phyloP scores from a whole-genome alignment of 1,140 invertebrate genomes.

The Orussus abietinus region DNA sequence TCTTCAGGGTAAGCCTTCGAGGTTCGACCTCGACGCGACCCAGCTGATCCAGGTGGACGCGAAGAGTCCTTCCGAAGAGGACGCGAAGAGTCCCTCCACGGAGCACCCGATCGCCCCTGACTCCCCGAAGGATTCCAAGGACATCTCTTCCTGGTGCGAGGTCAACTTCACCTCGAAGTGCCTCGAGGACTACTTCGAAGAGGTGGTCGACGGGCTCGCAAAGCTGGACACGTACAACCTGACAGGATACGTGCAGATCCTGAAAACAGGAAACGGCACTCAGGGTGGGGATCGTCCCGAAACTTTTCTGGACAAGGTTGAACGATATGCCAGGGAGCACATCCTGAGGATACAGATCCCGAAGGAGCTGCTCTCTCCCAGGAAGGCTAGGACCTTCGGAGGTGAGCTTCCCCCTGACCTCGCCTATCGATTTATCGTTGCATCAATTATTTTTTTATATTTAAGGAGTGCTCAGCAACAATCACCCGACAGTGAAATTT shows the following conservation, averaged over 20 bases:
- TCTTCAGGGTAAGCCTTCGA: conserved; percentile 35
- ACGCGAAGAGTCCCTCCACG: conserved; percentile 20
- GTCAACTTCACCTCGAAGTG: conserved; percentile 20
- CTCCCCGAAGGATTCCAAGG: conserved; percentile 9
- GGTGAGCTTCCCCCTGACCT: conserved; percentile 43
- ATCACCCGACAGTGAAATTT: too few relatives aligned
- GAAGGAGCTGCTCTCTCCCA: conserved; percentile 29
- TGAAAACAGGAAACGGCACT: conserved; percentile 22
- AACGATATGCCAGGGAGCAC: conserved; percentile 41
- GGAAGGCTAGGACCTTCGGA: conserved; percentile 45
- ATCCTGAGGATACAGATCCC: conserved; percentile 43
- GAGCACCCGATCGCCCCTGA: conserved; percentile 8
- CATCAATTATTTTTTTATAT: too few relatives aligned
- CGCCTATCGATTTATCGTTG: too few relatives aligned
- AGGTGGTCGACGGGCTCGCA: conserved; percentile 30
- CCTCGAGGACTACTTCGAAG: conserved; percentile 18
- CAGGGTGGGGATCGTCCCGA: conserved; percentile 6
- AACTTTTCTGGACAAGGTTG: conserved; percentile 38
- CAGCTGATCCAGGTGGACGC: conserved; percentile 34
- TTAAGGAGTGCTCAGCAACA: background rate
- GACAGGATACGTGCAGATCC: conserved; percentile 40
- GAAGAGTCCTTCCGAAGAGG: conserved; percentile 24
- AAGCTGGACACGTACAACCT: conserved; percentile 33
- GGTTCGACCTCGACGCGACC: conserved; percentile 37
- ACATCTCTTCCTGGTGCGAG: conserved; percentile 9